Percentiles rank a stretch among this genome's conserved stretches.
These are phyloP conservation scores for Pseudorectes ferrugineus DNA, from an alignment of 2,113 vertebrate genomes.

Conservation along the genomic window DNA sequence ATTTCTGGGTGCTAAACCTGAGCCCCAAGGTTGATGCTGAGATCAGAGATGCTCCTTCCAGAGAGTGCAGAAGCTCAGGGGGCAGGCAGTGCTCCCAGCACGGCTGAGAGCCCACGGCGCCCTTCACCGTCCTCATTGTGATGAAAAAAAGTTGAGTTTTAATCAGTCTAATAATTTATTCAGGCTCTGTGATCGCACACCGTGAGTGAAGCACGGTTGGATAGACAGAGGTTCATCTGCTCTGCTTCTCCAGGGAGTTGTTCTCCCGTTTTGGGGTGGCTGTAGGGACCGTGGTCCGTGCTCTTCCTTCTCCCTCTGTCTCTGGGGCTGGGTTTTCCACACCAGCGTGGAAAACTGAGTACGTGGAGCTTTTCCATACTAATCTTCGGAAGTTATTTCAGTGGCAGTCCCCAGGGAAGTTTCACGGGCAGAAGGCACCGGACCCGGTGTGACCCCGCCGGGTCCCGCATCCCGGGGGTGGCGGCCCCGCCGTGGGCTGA, in stretches of 20 bases:
- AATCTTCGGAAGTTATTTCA: background rate
- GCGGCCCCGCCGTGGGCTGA: background rate
- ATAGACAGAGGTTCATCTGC: background rate
- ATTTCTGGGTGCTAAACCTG: background rate
- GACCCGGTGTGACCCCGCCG: accelerated
- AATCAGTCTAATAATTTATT: background rate
- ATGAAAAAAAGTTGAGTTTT: background rate
- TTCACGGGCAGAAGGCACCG: accelerated
- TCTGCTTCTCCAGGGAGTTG: background rate
- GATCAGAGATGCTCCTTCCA: background rate
- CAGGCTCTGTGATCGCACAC: background rate
- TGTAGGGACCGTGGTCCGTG: accelerated
- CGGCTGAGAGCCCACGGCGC: background rate
- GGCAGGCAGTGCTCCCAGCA: background rate
- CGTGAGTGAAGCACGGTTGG: accelerated
- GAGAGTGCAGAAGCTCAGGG: background rate
- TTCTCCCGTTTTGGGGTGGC: accelerated
- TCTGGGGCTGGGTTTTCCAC: background rate
- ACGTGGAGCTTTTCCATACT: background rate
- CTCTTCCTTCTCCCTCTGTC: background rate
- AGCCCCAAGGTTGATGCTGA: background rate
- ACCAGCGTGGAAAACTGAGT: background rate
- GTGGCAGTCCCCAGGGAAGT: background rate
- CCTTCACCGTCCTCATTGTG: background rate
- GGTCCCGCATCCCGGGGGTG: background rate